Base-by-base conservation (phyloP, 2,797 vertebrate species). In the Channallabes apus region DNA sequence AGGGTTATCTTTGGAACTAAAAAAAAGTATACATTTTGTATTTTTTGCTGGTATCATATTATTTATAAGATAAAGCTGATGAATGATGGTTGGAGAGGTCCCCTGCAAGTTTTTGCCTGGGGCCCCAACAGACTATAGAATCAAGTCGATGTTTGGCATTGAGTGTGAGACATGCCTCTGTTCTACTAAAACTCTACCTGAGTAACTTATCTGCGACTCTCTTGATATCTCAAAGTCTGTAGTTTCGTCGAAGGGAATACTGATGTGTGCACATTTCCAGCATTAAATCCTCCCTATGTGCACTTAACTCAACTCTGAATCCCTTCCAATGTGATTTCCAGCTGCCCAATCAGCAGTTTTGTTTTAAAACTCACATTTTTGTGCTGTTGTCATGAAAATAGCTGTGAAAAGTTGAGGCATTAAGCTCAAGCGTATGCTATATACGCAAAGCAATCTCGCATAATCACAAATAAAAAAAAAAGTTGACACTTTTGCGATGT, bases 311-410 rank as follows among this genome's bases (percentile, higher is more conserved):
- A 58, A 56, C n/a, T 18, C 54, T 58, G 27, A 76, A 77, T 77
- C 18, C 56, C 59, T 32, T 78, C 29, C 56, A 59, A 79, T n/a
- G 0, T 79, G 22, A 20, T 77, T 77, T 77, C 29, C 54, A 20
- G 9, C 32, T 79, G 77, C 6, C 35, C 14, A 41, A n/a, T 79
- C 77, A 62, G 76, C 76, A 78, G 51, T 78, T 78, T 78, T 38
- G 56, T 61, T 38, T 51, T 79, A 79, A 61, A 79, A n/a, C 76
- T 79, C 5, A 79, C 32, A 41, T 41, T 62, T 61, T 78, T 80
- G 35, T 80, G 77, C 24, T 64, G 32, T 27, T 46, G 32, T 46
- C 17, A 80, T 64, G 14, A 80, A 64, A 64, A 64, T 27, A 80
- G 3, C 76, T n/a, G 32, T 38, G 6, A 61, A 78, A 78, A 38